phyloP scores from a whole-genome alignment of 2,888 invertebrate genomes.

The Lamellibrachia columna region DNA sequence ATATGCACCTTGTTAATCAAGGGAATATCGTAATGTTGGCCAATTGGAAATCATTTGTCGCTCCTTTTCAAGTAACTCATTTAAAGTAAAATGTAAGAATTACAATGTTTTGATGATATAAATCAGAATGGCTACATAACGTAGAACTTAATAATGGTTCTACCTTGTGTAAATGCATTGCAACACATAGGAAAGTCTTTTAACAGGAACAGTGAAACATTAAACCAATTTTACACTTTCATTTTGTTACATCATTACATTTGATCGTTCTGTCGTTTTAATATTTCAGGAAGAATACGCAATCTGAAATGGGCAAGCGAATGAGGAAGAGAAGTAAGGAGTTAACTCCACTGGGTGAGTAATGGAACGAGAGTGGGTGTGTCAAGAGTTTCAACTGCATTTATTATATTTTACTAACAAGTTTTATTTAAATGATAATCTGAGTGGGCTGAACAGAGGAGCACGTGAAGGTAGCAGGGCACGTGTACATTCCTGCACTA shows the following conservation, averaged over 20 bases:
- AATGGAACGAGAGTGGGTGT: neutral
- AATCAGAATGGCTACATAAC: too few species aligned
- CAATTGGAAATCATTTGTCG: neutral
- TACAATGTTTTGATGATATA: too few species aligned
- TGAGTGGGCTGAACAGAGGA: too few species aligned
- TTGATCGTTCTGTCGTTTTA: neutral
- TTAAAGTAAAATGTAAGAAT: too few species aligned
- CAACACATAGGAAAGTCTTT: neutral
- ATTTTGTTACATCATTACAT: neutral
- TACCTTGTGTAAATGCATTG: neutral
- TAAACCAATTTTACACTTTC: neutral
- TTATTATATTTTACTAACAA: too few species aligned
- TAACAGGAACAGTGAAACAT: neutral
- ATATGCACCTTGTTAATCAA: neutral
- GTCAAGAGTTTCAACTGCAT: too few species aligned
- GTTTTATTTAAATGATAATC: too few species aligned
- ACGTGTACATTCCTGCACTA: too few species aligned
- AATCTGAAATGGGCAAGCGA: neutral
- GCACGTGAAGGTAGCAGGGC: too few species aligned
- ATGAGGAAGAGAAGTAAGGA: neutral
- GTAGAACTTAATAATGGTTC: neutral
- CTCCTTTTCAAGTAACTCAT: neutral
- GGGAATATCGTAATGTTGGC: neutral
- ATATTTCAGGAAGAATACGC: neutral
- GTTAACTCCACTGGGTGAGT: conserved; percentile 4